These are phyloP conservation scores for Elaphurus davidianus DNA, from an alignment of 2,113 vertebrate genomes.

Conservation along the genomic window DNA sequence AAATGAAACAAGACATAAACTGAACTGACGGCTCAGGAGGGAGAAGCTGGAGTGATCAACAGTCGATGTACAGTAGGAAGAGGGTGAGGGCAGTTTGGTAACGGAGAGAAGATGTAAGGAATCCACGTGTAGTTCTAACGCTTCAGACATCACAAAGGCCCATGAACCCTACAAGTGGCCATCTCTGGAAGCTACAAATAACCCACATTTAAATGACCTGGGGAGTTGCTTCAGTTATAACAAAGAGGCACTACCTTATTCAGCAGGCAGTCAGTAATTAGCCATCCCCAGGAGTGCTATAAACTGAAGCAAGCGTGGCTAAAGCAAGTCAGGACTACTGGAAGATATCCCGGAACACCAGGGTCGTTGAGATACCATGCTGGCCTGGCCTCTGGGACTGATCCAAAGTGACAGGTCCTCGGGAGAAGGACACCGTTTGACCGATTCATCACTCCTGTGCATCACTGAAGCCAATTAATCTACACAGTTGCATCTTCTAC, in stretches of 20 bases:
- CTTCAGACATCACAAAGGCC: not conserved
- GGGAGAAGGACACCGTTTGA: not conserved
- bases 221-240: not conserved
- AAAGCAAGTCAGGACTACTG: not conserved
- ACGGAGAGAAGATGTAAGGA: not conserved
- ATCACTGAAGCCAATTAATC: slow-evolving; percentile 18
- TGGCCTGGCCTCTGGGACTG: not conserved
- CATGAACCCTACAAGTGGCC: not conserved
- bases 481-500: not conserved
- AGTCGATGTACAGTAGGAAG: not conserved
- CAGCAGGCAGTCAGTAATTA: not conserved
- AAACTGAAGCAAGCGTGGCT: not conserved
- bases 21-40: not conserved
- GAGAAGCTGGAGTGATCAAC: not conserved
- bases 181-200: not conserved
- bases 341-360: not conserved
- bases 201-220: not conserved
- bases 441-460: not conserved
- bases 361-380: not conserved
- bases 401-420: not conserved
- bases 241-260: not conserved
- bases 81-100: not conserved
- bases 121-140: not conserved
- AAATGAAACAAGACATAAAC: not conserved
- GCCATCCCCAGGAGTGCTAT: not conserved